Percentiles rank a stretch among this genome's conserved stretches.
Conservation (phyloP, 2,888 invertebrate genomes). For the Oithona nana region DNA sequence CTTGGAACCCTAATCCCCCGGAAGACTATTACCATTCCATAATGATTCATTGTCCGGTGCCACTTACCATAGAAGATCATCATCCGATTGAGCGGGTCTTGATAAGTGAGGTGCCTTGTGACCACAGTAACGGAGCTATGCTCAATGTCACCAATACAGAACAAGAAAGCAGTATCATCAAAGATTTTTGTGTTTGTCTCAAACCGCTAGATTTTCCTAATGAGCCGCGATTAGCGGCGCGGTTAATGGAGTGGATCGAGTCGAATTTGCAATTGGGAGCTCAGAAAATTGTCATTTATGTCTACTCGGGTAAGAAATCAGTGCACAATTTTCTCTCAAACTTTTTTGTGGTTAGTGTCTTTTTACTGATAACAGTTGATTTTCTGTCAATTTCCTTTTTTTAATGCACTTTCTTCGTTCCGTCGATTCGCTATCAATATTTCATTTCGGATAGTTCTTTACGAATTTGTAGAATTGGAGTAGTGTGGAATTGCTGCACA, state of each 20-base stretch:
- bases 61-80: background rate
- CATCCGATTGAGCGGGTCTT: background rate
- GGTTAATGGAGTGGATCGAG: conserved; percentile 1
- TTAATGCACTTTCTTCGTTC: too few species aligned
- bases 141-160: background rate
- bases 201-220: background rate
- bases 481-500: too few species aligned
- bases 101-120: background rate
- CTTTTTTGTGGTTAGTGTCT: background rate
- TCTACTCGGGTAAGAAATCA: background rate
- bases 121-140: background rate
- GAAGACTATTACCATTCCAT: background rate
- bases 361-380: too few species aligned
- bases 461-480: too few species aligned
- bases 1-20: background rate
- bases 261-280: background rate
- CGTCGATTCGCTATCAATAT: too few species aligned
- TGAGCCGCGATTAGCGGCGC: background rate
- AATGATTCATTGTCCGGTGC: background rate
- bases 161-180: background rate
- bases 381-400: too few species aligned
- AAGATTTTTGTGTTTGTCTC: background rate
- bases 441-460: too few species aligned
- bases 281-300: background rate
- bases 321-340: too few species aligned